Base-by-base conservation (phyloP, 2,888 invertebrate genomes). In the Phaedon cochleariae region DNA sequence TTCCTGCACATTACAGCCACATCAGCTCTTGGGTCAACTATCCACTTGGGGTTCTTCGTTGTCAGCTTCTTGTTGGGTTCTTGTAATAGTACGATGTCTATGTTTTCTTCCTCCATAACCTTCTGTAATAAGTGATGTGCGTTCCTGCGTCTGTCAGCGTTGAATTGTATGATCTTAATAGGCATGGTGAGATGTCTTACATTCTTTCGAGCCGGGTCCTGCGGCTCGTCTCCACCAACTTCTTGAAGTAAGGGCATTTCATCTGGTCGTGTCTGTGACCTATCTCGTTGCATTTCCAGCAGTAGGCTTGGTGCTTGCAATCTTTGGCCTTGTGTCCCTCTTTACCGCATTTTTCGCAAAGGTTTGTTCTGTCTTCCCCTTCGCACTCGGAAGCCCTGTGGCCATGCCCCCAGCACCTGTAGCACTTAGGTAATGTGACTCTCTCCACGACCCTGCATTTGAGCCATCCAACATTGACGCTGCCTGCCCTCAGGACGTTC, bases 1-100 rank as follows among this genome's bases (percentile, higher is more conserved):
- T 57, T 57, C 21, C 58, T 58, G 18, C 58, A 58, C 20, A 12
- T 26, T 26, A 58, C 46, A 26, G 58, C 17, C 9, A 18, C 10
- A 17, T 53, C 17, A 22, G 46, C 29, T 2, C 10, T 46, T 20
- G 2, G 46, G 46, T 58, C 58, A 15, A 18, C 17, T 17, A 58
- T 58, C 58, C 58, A 58, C 21, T 41, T 37, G 41, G 37, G 20
- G 15, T 55, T 20, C 7, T 15, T 41, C 15, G 37, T 21, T 9
- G 46, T 46, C 7, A 41, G 18, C 10, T 22, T 21, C n/a, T 6
- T 21, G 46, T 58, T 58, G n/a, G 58, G 46, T 26, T 58, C 46
- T 46, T 58, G 58, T n/a, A 59, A 20, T 4, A 31, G 46, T 7
- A 59, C 20, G 5, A 59, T n/a, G 12, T 48, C 48, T 7, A 12